Evolutionary conservation across 2,888 invertebrate species (phyloP).

Genomic region (Chesias legatella): DNA sequence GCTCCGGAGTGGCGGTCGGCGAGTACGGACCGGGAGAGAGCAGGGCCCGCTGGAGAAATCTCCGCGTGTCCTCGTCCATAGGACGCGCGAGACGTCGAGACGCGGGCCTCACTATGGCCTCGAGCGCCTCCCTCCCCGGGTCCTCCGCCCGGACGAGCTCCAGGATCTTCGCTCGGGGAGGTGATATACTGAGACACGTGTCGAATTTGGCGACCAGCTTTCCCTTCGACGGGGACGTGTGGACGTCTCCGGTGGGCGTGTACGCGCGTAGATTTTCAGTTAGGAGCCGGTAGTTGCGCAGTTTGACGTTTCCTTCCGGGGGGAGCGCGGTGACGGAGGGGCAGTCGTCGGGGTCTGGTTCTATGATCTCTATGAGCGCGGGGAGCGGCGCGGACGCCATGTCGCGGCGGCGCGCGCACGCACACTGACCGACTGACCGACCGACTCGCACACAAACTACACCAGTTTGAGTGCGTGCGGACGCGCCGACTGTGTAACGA

Average conservation of each 20-base stretch:
- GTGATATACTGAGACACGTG: conserved; percentile 52
- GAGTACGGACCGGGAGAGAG: conserved; percentile 57
- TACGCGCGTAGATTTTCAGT: conserved; percentile 61
- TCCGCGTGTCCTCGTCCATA: conserved; percentile 62
- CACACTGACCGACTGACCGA: conserved; percentile 20
- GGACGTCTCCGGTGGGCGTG: conserved; percentile 61
- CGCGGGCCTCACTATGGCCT: conserved; percentile 66
- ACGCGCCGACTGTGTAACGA: neutral
- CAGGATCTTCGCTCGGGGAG: conserved; percentile 62
- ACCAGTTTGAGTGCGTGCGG: neutral
- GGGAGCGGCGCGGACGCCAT: conserved; percentile 41
- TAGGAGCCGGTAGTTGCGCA: conserved; percentile 59
- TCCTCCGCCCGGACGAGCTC: conserved; percentile 65
- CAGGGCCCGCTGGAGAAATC: conserved; percentile 64
- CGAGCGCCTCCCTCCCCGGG: conserved; percentile 62
- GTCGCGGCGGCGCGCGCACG: conserved; percentile 48
- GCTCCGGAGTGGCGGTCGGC: conserved; percentile 42
- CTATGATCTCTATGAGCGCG: conserved; percentile 54
- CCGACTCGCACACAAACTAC: conserved; percentile 1
- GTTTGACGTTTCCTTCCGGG: conserved; percentile 63
- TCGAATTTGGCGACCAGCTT: conserved; percentile 65
- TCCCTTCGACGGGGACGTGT: conserved; percentile 57
- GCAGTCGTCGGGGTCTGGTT: conserved; percentile 53
- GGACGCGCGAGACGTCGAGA: conserved; percentile 61
- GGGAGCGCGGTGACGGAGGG: conserved; percentile 42